Evolutionary conservation across 2,113 vertebrate genomes (phyloP).

Genomic region (Bos indicus): DNA sequence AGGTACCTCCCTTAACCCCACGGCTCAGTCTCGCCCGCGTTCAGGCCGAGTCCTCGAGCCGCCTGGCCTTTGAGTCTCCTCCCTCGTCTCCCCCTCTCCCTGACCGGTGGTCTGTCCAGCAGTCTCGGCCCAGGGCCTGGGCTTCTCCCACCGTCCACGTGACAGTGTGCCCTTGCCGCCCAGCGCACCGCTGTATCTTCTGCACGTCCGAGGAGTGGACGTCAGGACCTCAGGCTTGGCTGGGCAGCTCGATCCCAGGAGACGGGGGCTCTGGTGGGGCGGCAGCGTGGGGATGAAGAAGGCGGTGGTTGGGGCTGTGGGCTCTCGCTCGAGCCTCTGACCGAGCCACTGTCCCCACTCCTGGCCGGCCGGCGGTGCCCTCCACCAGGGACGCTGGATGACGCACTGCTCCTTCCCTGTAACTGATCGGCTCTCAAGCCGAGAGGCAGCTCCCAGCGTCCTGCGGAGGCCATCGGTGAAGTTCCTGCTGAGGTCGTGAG

Average conservation of each 20-base stretch:
- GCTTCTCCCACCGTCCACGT: rapidly evolving
- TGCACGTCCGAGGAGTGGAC: neutral
- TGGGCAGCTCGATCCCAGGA: neutral
- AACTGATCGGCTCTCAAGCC: neutral
- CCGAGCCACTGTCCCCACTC: neutral
- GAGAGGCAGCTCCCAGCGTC: neutral
- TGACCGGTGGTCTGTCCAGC: rapidly evolving
- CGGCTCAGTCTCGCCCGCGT: rapidly evolving
- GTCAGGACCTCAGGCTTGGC: neutral
- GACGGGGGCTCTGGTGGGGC: neutral
- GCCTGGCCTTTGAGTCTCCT: neutral
- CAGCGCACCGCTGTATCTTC: neutral
- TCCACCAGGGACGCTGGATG: rapidly evolving
- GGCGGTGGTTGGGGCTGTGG: neutral
- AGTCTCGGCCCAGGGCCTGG: neutral
- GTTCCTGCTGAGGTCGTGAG: neutral
- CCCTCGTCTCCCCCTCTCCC: neutral
- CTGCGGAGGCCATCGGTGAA: neutral
- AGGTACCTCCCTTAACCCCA: neutral
- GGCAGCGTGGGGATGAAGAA: neutral
- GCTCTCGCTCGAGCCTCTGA: neutral
- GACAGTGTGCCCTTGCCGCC: rapidly evolving
- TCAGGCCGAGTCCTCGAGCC: neutral
- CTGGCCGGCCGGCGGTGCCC: rapidly evolving
- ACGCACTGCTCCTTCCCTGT: rapidly evolving